Base-by-base conservation (phyloP, 2,797 vertebrate species). In the Naso thynnoides region DNA sequence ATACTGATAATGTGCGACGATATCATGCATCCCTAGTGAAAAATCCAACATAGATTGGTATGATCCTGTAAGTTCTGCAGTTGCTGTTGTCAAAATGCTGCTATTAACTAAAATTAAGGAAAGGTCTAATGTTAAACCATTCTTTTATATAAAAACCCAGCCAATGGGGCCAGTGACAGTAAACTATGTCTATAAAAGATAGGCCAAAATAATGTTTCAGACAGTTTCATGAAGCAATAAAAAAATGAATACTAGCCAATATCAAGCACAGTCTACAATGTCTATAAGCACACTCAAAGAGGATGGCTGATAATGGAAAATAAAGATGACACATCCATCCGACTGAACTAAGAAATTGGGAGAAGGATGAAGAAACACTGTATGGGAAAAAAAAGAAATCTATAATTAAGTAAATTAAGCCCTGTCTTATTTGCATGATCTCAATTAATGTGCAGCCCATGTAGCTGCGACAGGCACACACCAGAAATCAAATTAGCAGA, bases 401-500 rank as follows among this genome's bases (percentile, higher is more conserved):
- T 81, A 87, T 86, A 84, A 89, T 89, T 82, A 88, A 85, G 83
- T 82, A 85, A 89, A 92, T 91, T 83, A 92, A 88, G 83, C 72
- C 78, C 70, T 59, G 80, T 91, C 84, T 84, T 90, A 90, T 93
- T 92, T 88, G 87, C 85, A 91, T 90, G 84, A 86, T 92, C 84
- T 90, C 81, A 90, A 86, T 92, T 88, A 90, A 90, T 87, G 90
- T 86, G 84, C 76, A 67, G 81, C 78, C 78, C 83, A 66, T 89
- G 86, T 90, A 63, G 82, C 80, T 64, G 64, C 55, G 76, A 85
- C 76, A 87, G 83, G 73, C 83, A 74, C 79, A 82, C 84, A 89
- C 78, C 68, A 90, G 81, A 89, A 93, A 94, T 92, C 86, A 89
- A 92, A 94, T 92, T 93, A 94, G 86, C 68, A 42, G 79, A 85